Evolutionary conservation across 2,113 vertebrate species (phyloP).

Genomic region (Neolamprologus cancellatus): DNA sequence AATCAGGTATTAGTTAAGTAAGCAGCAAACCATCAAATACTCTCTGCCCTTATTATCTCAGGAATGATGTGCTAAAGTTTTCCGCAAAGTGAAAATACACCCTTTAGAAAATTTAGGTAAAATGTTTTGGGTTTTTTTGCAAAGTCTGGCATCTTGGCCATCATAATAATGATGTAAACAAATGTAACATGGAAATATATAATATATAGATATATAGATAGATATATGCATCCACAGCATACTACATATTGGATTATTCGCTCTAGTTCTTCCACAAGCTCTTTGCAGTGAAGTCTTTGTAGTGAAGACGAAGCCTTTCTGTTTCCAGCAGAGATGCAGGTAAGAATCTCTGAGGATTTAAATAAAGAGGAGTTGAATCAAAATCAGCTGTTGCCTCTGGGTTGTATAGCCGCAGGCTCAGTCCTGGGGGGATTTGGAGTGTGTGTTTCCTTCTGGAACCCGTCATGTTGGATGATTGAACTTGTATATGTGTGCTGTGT

Average conservation of each 20-base stretch:
- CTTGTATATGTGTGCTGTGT: slow-evolving; percentile 6
- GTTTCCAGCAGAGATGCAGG: slow-evolving; percentile 16
- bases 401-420: slow-evolving; percentile 40
- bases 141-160: not conserved
- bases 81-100: not conserved
- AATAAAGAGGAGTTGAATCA: slow-evolving; percentile 39
- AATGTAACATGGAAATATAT: not conserved
- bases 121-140: rapidly evolving
- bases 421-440: slow-evolving; percentile 32
- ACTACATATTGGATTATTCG: slow-evolving; percentile 1
- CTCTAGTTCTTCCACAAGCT: not conserved
- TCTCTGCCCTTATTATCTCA: not conserved
- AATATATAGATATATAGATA: not conserved
- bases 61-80: not conserved
- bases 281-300: slow-evolving; percentile 12
- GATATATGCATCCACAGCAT: not conserved
- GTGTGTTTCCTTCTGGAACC: slow-evolving; percentile 24
- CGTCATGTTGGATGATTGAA: slow-evolving; percentile 46
- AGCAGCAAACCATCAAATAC: not conserved
- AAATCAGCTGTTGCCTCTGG: slow-evolving; percentile 37
- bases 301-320: slow-evolving; percentile 17
- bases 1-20: not conserved
- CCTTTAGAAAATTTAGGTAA: not conserved
- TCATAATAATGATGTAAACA: not conserved
- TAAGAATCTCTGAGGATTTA: slow-evolving; percentile 43